A percentile compares a stretch with the other conserved stretches of the same genome.
These are phyloP conservation scores for Melanotaenia parkinsoni DNA, from an alignment of 2,797 vertebrate genomes.

Conservation along the genomic window DNA sequence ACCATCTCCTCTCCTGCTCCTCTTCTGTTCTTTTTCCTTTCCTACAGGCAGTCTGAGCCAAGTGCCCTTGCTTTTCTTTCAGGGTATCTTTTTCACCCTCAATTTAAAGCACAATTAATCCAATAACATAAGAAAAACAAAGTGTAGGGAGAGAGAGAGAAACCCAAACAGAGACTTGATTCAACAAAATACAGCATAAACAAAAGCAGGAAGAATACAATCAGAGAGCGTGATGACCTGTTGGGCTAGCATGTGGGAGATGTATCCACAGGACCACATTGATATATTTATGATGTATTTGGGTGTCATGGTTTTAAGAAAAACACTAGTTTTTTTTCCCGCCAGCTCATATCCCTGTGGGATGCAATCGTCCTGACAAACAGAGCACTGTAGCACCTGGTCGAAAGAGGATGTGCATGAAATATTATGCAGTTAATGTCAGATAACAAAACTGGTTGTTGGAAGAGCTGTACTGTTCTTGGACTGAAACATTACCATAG, in stretches of 20 bases:
- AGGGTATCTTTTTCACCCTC: constrained; percentile 9
- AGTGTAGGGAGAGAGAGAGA: constrained; percentile 9
- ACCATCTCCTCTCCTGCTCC: background rate
- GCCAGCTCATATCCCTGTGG: constrained; percentile 11
- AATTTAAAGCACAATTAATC: constrained; percentile 10
- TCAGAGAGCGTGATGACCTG: constrained; percentile 16
- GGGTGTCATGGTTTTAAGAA: background rate
- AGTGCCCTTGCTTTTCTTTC: constrained; percentile 1
- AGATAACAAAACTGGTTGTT: constrained; percentile 3
- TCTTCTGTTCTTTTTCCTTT: background rate
- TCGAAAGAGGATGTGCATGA: constrained; percentile 3
- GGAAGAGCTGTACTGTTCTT: background rate
- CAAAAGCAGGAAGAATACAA: background rate
- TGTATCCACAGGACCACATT: constrained; percentile 9
- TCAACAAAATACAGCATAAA: constrained; percentile 9
- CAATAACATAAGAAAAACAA: constrained; percentile 1
- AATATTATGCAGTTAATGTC: constrained; percentile 4
- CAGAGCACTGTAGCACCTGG: constrained; percentile 20
- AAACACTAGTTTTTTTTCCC: background rate
- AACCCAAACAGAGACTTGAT: background rate
- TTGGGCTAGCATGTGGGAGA: constrained; percentile 23
- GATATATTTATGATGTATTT: constrained; percentile 41
- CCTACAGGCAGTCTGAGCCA: constrained; percentile 9
- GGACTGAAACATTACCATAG: background rate
- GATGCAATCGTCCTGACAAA: background rate